phyloP scores from a whole-genome alignment of 2,888 invertebrate genomes.

The Clivina fossor region DNA sequence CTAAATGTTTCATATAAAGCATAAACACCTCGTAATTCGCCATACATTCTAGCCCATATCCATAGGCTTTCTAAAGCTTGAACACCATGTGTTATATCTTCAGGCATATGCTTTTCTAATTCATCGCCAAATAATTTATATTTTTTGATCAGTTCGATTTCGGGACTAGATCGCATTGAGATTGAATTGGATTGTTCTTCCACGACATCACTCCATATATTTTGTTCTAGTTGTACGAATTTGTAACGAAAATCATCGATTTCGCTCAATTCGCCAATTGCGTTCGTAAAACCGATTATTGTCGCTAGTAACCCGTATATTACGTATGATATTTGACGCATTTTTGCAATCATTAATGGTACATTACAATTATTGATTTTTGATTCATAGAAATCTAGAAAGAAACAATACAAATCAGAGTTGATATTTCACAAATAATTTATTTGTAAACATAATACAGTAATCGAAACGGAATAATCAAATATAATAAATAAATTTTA shows the following conservation, averaged over 20 bases:
- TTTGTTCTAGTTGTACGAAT: slow-evolving; percentile 61
- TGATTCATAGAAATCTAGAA: background rate
- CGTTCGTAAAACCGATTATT: slow-evolving; percentile 2
- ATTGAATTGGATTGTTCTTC: slow-evolving; percentile 25
- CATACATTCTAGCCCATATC: slow-evolving; percentile 65
- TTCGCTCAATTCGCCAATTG: slow-evolving; percentile 25
- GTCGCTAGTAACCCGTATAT: background rate
- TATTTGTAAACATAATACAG: too few relatives aligned
- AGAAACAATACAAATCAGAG: background rate
- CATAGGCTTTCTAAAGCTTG: slow-evolving; percentile 55
- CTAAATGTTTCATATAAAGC: slow-evolving; percentile 69
- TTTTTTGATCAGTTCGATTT: slow-evolving; percentile 60
- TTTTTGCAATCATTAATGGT: background rate
- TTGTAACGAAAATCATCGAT: slow-evolving; percentile 65
- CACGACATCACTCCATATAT: slow-evolving; percentile 53
- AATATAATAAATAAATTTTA: too few relatives aligned
- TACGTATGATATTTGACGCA: background rate
- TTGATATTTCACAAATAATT: background rate
- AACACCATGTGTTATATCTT: slow-evolving; percentile 43
- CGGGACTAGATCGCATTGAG: slow-evolving; percentile 45
- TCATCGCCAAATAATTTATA: slow-evolving; percentile 61
- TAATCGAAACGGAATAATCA: too few relatives aligned
- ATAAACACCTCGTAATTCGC: slow-evolving; percentile 64
- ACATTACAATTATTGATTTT: background rate
- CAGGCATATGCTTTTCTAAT: slow-evolving; percentile 50